Conservation (phyloP, 2,888 invertebrate species). For the Drosophila falleni region DNA sequence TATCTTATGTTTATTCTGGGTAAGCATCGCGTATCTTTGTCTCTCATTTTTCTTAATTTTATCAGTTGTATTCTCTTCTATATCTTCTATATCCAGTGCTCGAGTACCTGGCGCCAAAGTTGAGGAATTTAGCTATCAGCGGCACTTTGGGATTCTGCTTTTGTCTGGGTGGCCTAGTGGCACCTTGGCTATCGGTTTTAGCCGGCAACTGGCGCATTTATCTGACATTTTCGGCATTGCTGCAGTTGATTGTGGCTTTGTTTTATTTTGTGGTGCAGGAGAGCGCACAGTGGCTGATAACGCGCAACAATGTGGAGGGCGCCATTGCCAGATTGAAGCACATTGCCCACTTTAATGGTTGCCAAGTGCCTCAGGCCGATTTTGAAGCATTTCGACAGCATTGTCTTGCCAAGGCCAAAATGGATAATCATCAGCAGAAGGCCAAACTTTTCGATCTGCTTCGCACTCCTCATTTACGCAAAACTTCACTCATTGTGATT, state of each 20-base stretch:
- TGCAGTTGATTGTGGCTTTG: constrained; percentile 84
- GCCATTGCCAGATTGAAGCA: constrained; percentile 86
- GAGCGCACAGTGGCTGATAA: constrained; percentile 88
- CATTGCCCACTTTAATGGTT: constrained; percentile 86
- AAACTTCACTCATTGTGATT: constrained; percentile 86
- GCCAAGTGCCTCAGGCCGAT: constrained; percentile 80
- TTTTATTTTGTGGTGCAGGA: constrained; percentile 87
- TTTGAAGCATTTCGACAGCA: constrained; percentile 77
- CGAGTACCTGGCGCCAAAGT: constrained; percentile 87
- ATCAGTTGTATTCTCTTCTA: constrained; percentile 18
- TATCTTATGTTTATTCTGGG: constrained; percentile 88
- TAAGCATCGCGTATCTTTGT: constrained; percentile 78
- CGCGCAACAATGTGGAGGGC: constrained; percentile 86
- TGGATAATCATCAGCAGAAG: constrained; percentile 46
- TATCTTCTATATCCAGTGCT: constrained; percentile 85
- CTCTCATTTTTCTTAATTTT: constrained; percentile 1
- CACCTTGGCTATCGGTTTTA: constrained; percentile 86
- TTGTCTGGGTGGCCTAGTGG: constrained; percentile 86
- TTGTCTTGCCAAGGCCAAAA: constrained; percentile 65
- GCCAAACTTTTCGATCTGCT: constrained; percentile 85
- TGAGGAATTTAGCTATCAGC: constrained; percentile 87
- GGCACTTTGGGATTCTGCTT: constrained; percentile 87
- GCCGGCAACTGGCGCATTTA: constrained; percentile 86
- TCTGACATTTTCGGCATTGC: constrained; percentile 86
- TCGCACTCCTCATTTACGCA: constrained; percentile 86